Evolutionary conservation across 2,797 vertebrate species (phyloP), one percentile per base, ranked within the genome.

Genomic region (Amphiprion clarkii): DNA sequence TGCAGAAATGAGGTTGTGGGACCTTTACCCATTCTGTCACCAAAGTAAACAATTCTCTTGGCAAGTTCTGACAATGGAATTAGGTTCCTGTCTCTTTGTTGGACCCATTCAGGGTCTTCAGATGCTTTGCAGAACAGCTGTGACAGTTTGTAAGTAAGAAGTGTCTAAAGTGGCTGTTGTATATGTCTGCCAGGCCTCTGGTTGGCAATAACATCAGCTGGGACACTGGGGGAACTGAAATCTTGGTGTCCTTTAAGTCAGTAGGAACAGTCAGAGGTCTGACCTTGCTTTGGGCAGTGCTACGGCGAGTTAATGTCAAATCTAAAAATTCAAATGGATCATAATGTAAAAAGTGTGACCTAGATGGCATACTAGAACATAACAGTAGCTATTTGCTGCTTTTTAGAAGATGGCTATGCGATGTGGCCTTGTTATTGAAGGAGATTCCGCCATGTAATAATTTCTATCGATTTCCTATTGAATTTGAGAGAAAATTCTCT

Each of bases 171-270:
- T 64, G 33, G 48, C 44, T 56, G 44, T 58, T 23, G 0, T 44
- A 13, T 54, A 57, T 53, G 46, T 33, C 40, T 46, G 57, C 40
- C 46, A 21, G 55, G 25, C 60, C 76, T 78, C 23, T 53, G 56
- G 52, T 52, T 59, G 23, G 52, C 29, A 49, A 58, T 68, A 65
- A 65, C 67, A 53, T 79, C 54, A 67, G 29, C 40, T 33, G n/a
- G 44, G 44, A 57, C 8, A 39, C 36, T 31, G 31, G 33, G 21
- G 55, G 63, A 76, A 72, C 33, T 60, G 25, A 78, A 62, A 67
- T 57, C 31, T 52, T 23, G 36, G 14, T 76, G 65, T 63, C 54
- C 36, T 52, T 61, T 29, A 21, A 60, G 62, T 56, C 33, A 19
- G 21, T 40, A 10, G n/a, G 6, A 11, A 39, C 16, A 44, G 46